Evolutionary conservation across 1,140 invertebrate species (phyloP).

Genomic region (Sycobia sp.): DNA sequence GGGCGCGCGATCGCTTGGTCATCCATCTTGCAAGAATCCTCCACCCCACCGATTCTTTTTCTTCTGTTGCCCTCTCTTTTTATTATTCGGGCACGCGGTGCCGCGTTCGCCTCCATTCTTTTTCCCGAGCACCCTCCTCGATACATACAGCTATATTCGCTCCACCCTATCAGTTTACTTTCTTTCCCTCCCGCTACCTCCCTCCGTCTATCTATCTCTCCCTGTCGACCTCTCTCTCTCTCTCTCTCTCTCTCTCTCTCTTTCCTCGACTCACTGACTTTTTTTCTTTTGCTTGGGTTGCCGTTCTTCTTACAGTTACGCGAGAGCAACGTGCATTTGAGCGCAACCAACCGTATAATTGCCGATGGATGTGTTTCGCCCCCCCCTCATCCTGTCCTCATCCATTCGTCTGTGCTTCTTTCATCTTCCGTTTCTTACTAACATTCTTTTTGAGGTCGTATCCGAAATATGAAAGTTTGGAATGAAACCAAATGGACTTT

Average conservation of each 20-base stretch:
- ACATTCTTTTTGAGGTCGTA: no score
- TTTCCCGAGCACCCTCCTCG: constrained; percentile 11
- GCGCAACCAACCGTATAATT: constrained; percentile 60
- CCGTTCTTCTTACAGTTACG: constrained; percentile 54
- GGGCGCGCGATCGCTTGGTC: constrained; percentile 41
- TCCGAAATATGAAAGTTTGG: no score
- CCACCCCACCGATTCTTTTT: constrained; percentile 14
- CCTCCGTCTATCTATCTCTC: constrained; percentile 30
- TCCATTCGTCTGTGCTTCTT: no score
- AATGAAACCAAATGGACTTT: no score
- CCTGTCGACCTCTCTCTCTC: no score
- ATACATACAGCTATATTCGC: no score
- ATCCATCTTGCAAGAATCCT: constrained; percentile 51
- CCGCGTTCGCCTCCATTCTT: constrained; percentile 19
- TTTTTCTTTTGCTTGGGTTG: no score
- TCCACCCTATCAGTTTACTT: background rate
- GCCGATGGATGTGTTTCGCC: constrained; percentile 39
- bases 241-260: no score
- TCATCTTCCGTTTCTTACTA: no score
- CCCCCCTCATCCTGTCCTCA: no score
- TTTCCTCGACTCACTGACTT: no score
- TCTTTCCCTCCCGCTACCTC: no score
- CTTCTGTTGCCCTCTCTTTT: background rate
- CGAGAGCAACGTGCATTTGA: constrained; percentile 57
- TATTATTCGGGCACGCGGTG: constrained; percentile 16